Evolutionary conservation across 2,797 vertebrate genomes (phyloP).

Genomic region (Urocyon cinereoargenteus): DNA sequence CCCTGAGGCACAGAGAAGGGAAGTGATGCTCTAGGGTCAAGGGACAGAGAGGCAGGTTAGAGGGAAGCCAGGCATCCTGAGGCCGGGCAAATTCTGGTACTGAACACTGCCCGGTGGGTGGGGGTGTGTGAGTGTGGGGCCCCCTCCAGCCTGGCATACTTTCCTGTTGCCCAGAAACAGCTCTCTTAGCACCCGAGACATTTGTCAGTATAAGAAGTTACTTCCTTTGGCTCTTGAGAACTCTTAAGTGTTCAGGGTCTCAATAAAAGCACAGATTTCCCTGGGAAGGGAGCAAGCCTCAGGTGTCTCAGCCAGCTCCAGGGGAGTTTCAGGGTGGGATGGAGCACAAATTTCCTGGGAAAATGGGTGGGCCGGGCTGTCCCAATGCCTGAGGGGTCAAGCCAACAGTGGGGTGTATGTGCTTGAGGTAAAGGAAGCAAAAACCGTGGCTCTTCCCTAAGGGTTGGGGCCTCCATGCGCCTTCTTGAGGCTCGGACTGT

Average conservation of each 20-base stretch:
- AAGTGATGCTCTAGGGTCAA: too few relatives aligned
- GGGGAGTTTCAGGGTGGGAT: background rate
- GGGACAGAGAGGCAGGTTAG: background rate
- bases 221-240: background rate
- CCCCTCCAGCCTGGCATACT: background rate
- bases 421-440: background rate
- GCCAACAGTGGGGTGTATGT: background rate
- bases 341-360: background rate
- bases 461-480: background rate
- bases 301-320: background rate
- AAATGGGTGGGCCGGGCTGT: background rate
- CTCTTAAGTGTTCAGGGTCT: background rate
- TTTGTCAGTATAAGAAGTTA: background rate
- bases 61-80: background rate
- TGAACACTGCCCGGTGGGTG: too few relatives aligned
- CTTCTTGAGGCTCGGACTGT: background rate
- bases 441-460: background rate
- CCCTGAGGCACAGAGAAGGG: background rate
- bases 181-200: background rate
- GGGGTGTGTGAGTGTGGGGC: accelerated
- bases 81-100: background rate
- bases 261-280: background rate
- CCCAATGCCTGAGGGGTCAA: background rate
- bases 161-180: background rate
- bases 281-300: background rate